Conservation (phyloP, 2,797 vertebrate genomes). For the Hemibagrus guttatus region DNA sequence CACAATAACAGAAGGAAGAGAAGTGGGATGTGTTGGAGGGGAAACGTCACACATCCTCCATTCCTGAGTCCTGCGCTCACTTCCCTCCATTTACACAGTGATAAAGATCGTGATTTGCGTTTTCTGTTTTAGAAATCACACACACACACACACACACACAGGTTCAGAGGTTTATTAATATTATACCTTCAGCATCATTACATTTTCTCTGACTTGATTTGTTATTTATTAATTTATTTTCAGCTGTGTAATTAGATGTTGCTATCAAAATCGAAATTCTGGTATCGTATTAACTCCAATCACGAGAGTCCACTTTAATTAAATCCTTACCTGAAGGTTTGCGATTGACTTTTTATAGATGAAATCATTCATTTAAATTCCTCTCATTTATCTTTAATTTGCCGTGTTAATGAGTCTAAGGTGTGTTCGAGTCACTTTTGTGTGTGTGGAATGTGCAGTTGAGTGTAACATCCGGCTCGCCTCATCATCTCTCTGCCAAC, state of each 20-base stretch:
- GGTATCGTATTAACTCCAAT: not conserved
- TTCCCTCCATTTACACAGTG: constrained; percentile 62
- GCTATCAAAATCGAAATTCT: not conserved
- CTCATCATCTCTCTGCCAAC: not conserved
- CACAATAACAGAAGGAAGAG: constrained; percentile 45
- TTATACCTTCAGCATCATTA: not conserved
- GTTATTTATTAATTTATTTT: not conserved
- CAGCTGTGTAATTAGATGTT: too few species aligned
- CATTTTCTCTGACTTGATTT: not conserved
- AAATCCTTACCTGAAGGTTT: too few species aligned
- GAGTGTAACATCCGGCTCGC: not conserved
- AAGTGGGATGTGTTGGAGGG: constrained; percentile 63
- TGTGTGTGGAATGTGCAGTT: not conserved
- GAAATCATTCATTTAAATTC: too few species aligned
- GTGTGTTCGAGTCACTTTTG: not conserved
- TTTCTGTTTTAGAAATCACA: not conserved
- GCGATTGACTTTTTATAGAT: too few species aligned
- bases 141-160: not conserved
- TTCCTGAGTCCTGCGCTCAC: constrained; percentile 78
- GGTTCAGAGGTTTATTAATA: not conserved
- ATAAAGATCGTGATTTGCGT: not conserved
- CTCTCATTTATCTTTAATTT: too few species aligned
- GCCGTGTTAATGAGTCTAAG: not conserved
- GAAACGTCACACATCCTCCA: constrained; percentile 82
- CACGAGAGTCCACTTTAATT: too few species aligned